A percentile compares a stretch with the other conserved stretches of the same genome.
These are phyloP conservation scores for Bombus affinis DNA, from an alignment of 1,140 invertebrate species.

Conservation along the genomic window DNA sequence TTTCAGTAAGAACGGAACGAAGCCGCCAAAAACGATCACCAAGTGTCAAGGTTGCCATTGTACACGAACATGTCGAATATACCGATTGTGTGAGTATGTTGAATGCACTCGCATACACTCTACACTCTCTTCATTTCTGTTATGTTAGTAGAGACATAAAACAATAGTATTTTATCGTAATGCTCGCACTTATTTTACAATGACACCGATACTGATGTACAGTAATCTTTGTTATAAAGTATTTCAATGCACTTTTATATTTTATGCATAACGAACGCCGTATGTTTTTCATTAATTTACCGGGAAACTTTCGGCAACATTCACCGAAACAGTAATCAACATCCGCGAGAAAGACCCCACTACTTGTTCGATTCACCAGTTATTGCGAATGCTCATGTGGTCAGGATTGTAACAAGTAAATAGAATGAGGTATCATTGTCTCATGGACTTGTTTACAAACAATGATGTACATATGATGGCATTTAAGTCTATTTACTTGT, in stretches of 20 bases:
- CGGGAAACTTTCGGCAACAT: constrained; percentile 70
- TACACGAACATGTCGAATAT: constrained; percentile 61
- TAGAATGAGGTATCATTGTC: constrained; percentile 23
- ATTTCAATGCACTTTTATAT: constrained; percentile 22
- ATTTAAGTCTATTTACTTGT: neutral
- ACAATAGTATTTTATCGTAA: constrained; percentile 68
- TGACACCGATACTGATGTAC: constrained; percentile 51
- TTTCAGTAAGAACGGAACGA: constrained; percentile 49
- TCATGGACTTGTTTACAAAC: constrained; percentile 60
- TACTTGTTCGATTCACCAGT: constrained; percentile 72
- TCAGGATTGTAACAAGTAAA: constrained; percentile 64
- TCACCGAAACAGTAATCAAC: constrained; percentile 70
- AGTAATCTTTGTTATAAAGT: neutral
- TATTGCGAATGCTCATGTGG: constrained; percentile 67
- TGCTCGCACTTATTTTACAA: constrained; percentile 51
- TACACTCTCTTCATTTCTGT: constrained; percentile 1
- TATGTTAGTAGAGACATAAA: constrained; percentile 65
- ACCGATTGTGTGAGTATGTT: constrained; percentile 34
- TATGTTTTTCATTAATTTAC: constrained; percentile 35
- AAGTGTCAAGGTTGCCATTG: constrained; percentile 81
- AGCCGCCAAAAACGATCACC: constrained; percentile 74
- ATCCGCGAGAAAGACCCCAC: constrained; percentile 71
- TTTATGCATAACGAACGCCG: neutral
- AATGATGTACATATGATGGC: constrained; percentile 20
- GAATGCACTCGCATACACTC: constrained; percentile 48